Base-by-base conservation (phyloP, 2,888 invertebrate species). In the Lissonota sp. region DNA sequence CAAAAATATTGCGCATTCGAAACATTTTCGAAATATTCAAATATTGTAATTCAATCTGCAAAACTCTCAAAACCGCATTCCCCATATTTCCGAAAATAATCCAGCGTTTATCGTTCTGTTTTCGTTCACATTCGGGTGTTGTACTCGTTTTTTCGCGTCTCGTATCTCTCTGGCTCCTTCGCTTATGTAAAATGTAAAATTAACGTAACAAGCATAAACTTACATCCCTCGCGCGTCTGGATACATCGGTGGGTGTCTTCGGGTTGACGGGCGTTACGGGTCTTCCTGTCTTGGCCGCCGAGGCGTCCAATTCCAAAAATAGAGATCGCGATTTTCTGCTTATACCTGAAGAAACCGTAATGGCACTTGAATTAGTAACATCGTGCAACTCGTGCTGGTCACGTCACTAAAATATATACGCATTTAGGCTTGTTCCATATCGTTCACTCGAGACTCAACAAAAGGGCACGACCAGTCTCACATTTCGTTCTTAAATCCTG, bases 251-350 rank as follows among this genome's bases (percentile, higher is more conserved):
- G 76, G 94, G 93, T 66, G 94, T 94, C 88, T 94, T 94, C 0
- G 94, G 88, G 60, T 93, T 92, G 6, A 94, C 94, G 2, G 95
- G 95, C 4, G 95, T 94, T 1, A 95, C 93, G 66, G 94, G 93
- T 46, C 95, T 94, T 26, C 95, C 93, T 70, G 94, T 92, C 93
- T 94, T 96, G 89, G 88, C 95, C 14, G 94, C 96, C 75, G 95
- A 95, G 0, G 97, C 97, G 91, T 98, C 98, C 85, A 98, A 93
- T 92, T 98, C 96, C 93, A 97, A 93, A 93, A 98, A 98, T 84
- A 98, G 95, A 39, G 96, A 97, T 12, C 98, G 95, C 0, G 98
- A 98, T 91, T 97, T 96, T 93, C 97, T 97, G 88, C 97, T 96
- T 85, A 97, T 97, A 85, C 96, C 97, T 97, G 92, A 14, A 85